A percentile compares a stretch with the other conserved stretches of the same genome.
Evolutionary conservation across 2,113 vertebrate species (phyloP).

Genomic region (Oreotrochilus melanogaster): DNA sequence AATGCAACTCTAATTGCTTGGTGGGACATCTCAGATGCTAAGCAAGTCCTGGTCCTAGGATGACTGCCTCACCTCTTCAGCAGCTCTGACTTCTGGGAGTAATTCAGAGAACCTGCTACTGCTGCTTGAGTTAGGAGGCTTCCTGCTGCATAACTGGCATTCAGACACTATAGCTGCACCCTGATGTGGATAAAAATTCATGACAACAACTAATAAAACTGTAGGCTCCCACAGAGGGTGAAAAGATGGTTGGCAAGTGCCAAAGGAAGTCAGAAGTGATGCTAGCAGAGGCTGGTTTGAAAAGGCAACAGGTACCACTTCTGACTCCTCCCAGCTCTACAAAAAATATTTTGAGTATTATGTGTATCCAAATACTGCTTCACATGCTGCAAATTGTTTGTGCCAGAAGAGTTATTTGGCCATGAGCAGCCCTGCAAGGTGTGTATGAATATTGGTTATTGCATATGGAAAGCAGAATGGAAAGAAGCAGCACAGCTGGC

Average conservation of each 20-base stretch:
- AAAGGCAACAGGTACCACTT: background rate
- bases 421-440: background rate
- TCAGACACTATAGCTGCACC: background rate
- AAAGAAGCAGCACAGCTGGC: background rate
- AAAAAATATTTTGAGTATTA: background rate
- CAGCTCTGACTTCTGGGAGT: background rate
- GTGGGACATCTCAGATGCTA: background rate
- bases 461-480: background rate
- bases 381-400: background rate
- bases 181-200: background rate
- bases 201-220: background rate
- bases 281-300: background rate
- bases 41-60: background rate
- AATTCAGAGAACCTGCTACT: background rate
- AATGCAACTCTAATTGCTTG: background rate
- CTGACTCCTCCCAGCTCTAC: background rate
- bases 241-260: background rate
- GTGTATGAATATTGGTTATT: background rate
- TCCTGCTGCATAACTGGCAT: background rate
- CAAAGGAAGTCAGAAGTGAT: background rate
- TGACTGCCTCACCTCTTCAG: background rate
- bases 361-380: background rate
- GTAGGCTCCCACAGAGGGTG: background rate
- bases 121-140: background rate
- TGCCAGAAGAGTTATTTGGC: background rate